Evolutionary conservation across 2,797 vertebrate genomes (phyloP).

Genomic region (Enteromius mattozi): DNA sequence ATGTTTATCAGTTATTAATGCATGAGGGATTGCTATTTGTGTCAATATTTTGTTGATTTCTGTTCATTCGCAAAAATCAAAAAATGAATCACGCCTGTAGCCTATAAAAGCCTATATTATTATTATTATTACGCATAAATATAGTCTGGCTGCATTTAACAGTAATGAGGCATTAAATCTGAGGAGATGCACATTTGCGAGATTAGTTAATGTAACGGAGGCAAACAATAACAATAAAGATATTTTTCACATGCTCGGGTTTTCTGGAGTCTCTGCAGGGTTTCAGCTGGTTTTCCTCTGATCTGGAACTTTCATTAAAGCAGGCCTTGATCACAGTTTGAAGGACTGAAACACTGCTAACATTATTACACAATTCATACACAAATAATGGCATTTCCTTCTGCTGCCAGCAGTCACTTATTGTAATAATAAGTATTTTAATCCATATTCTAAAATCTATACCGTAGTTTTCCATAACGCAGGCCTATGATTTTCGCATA

Average conservation of each 20-base stretch:
- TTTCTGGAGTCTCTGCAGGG: background rate
- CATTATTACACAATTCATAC: background rate
- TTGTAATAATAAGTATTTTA: too few relatives aligned
- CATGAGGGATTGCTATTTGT: background rate
- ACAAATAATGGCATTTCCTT: background rate
- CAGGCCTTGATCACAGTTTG: background rate
- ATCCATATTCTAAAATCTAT: background rate
- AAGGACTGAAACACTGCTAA: background rate
- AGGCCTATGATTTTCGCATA: background rate
- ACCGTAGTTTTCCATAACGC: background rate
- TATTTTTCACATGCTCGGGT: too few relatives aligned
- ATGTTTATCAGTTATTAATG: background rate
- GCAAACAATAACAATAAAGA: background rate
- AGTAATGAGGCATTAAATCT: background rate
- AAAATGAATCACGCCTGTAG: background rate
- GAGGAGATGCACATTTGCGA: background rate
- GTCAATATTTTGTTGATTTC: background rate
- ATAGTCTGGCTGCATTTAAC: background rate
- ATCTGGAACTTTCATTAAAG: background rate
- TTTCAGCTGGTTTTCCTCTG: background rate
- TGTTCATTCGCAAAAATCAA: background rate
- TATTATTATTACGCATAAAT: too few relatives aligned
- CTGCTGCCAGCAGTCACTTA: background rate
- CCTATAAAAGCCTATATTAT: background rate
- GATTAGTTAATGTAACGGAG: background rate